phyloP scores from a whole-genome alignment of 2,113 vertebrate species.

The Castor canadensis region DNA sequence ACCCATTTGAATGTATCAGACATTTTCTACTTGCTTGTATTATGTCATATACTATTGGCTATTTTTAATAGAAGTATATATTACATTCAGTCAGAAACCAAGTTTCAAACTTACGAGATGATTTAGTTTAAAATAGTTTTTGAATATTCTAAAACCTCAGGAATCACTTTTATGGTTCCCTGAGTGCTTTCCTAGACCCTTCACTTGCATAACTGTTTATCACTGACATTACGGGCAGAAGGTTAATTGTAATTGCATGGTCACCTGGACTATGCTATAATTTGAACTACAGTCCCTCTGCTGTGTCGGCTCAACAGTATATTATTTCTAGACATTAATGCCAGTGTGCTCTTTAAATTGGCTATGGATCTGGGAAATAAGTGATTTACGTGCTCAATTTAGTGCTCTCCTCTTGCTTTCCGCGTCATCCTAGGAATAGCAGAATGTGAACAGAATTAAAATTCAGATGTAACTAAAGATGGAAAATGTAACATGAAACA shows the following conservation, averaged over 20 bases:
- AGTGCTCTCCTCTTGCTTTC: conserved; percentile 76
- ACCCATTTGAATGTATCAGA: neutral
- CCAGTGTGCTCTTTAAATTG: conserved; percentile 84
- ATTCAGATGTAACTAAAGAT: conserved; percentile 52
- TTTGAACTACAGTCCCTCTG: conserved; percentile 81
- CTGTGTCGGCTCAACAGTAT: conserved; percentile 80
- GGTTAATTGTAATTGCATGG: conserved; percentile 87
- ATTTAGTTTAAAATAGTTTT: conserved; percentile 69
- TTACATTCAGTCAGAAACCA: conserved; percentile 48
- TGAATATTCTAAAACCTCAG: conserved; percentile 46
- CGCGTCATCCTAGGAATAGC: conserved; percentile 69
- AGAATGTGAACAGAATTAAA: conserved; percentile 81
- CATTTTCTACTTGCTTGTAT: neutral
- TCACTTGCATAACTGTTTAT: conserved; percentile 79
- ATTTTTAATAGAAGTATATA: neutral
- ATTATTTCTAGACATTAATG: conserved; percentile 83
- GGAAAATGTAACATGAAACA: conserved; percentile 49
- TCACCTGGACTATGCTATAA: conserved; percentile 81
- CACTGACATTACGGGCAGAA: conserved; percentile 77
- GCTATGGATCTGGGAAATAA: conserved; percentile 78
- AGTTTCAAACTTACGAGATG: neutral
- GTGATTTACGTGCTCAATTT: conserved; percentile 86
- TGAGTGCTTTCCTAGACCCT: conserved; percentile 53
- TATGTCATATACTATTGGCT: neutral
- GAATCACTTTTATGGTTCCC: conserved; percentile 62